Evolutionary conservation across 2,888 invertebrate species (phyloP).

Genomic region (Plebejus argus): DNA sequence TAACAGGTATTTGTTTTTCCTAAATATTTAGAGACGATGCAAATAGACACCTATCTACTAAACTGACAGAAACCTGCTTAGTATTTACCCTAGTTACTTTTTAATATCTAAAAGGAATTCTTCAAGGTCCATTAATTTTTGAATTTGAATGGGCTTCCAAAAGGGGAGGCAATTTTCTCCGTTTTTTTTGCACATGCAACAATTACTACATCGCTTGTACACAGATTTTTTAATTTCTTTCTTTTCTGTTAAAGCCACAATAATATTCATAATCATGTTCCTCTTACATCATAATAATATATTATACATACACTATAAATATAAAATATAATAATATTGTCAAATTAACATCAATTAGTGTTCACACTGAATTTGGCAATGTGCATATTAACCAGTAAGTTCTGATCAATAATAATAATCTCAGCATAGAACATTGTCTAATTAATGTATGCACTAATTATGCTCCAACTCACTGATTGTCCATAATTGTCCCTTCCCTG

Average conservation of each 20-base stretch:
- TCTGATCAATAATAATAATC: slow-evolving; percentile 18
- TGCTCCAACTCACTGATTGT: slow-evolving; percentile 19
- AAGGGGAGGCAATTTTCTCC: too few relatives aligned
- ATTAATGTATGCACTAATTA: slow-evolving; percentile 24
- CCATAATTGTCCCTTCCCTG: slow-evolving; percentile 17
- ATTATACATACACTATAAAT: too few relatives aligned
- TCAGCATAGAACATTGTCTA: background rate
- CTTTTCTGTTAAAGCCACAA: too few relatives aligned
- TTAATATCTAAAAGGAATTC: too few relatives aligned
- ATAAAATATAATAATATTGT: background rate
- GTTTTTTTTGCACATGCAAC: too few relatives aligned
- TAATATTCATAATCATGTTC: too few relatives aligned
- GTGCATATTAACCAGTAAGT: slow-evolving; percentile 4
- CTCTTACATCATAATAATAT: too few relatives aligned
- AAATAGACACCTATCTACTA: background rate
- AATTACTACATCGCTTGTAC: too few relatives aligned
- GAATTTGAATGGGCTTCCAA: too few relatives aligned
- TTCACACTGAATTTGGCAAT: background rate
- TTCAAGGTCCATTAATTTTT: too few relatives aligned
- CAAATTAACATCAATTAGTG: background rate
- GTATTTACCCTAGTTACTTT: too few relatives aligned
- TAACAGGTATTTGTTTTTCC: background rate
- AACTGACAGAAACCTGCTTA: background rate
- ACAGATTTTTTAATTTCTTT: too few relatives aligned
- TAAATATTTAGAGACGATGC: background rate